Conservation (phyloP, 1,140 invertebrate species). For the Schlechtendalia chinensis region DNA sequence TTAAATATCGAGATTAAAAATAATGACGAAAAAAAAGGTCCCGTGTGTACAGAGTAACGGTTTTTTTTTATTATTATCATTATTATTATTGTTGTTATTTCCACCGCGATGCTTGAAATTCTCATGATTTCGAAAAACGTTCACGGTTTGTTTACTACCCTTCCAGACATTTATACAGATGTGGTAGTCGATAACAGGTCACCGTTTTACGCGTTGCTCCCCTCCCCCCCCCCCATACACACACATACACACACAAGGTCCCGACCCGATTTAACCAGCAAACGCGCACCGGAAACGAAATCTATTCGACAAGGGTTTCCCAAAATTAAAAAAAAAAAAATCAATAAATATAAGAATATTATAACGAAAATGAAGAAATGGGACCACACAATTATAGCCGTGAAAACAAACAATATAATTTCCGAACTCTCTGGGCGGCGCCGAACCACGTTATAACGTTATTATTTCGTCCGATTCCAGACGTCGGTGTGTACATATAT, state of each 20-base stretch:
- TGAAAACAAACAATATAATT: slow-evolving; percentile 36
- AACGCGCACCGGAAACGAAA: background rate
- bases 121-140: slow-evolving; percentile 45
- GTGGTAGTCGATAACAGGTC: slow-evolving; percentile 32
- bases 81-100: no score
- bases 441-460: background rate
- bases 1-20: slow-evolving; percentile 43
- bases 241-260: no score
- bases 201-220: background rate
- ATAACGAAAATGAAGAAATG: background rate
- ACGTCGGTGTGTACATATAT: background rate
- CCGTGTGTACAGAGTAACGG: slow-evolving; percentile 42
- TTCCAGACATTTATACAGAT: background rate
- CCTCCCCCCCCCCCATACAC: background rate
- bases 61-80: slow-evolving; percentile 40
- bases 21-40: slow-evolving; percentile 11
- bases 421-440: background rate
- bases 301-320: background rate
- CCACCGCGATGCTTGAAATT: slow-evolving; percentile 16
- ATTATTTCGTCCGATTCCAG: background rate
- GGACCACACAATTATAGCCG: background rate
- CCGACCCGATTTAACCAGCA: no score
- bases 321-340: background rate
- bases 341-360: background rate
- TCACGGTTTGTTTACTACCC: slow-evolving; percentile 45